Evolutionary conservation across 1,140 invertebrate species (phyloP).

Genomic region (Micrasema longulum): DNA sequence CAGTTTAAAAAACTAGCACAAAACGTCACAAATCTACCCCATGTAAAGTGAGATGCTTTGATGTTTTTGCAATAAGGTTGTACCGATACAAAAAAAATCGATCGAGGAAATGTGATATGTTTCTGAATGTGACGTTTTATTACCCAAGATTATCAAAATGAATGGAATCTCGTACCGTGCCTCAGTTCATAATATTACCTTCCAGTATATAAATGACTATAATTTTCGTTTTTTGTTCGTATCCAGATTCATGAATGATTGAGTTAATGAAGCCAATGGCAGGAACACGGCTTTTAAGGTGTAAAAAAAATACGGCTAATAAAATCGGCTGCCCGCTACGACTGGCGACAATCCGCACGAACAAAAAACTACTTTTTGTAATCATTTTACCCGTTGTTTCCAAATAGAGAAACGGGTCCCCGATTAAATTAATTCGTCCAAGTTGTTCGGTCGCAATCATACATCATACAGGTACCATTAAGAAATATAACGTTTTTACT

Average conservation of each 20-base stretch:
- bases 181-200: conserved; percentile 49
- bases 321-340: conserved; percentile 28
- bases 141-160: conserved; percentile 52
- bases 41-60: conserved; percentile 9
- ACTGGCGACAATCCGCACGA: conserved; percentile 31
- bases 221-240: conserved; percentile 48
- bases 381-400: not conserved
- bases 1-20: not conserved
- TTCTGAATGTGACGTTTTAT: conserved; percentile 53
- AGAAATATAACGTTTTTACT: conserved; percentile 10
- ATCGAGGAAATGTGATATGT: conserved; percentile 48
- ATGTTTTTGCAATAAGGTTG: conserved; percentile 1
- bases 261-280: conserved; percentile 37
- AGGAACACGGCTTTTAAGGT: conserved; percentile 37
- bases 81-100: conserved; percentile 16
- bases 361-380: conserved; percentile 22
- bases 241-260: conserved; percentile 44
- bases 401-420: conserved; percentile 12
- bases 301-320: conserved; percentile 39
- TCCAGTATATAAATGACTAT: conserved; percentile 51
- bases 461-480: conserved; percentile 12
- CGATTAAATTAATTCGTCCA: conserved; percentile 31
- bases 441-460: conserved; percentile 25
- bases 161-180: conserved; percentile 48
- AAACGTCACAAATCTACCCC: conserved; percentile 16